phyloP scores from a whole-genome alignment of 2,113 vertebrate species.

The Stegastes partitus region DNA sequence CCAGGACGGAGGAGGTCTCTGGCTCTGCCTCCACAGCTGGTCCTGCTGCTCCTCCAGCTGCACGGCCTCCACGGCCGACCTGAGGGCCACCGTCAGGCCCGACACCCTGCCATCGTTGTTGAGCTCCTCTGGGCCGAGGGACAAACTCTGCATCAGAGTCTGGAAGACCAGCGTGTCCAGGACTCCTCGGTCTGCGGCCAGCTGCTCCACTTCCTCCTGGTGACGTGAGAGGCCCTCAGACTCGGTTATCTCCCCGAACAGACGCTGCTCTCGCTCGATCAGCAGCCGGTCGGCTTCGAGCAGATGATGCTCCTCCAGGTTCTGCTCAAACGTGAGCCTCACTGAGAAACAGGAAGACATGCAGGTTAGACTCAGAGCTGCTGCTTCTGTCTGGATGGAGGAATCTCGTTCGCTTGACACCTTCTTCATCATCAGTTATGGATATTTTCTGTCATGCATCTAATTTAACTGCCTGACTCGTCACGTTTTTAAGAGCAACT shows the following conservation, averaged over 20 bases:
- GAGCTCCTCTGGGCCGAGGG: conserved; percentile 54
- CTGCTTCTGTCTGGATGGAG: no score
- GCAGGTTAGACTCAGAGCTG: no score
- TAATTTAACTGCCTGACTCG: no score
- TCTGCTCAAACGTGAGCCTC: conserved; percentile 52
- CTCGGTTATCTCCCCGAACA: conserved; percentile 57
- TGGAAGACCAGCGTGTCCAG: conserved; percentile 78
- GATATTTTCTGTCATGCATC: no score
- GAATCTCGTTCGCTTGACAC: no score
- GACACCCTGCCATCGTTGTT: not conserved
- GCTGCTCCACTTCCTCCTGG: conserved; percentile 75
- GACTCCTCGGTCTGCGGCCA: conserved; percentile 66
- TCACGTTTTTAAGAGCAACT: no score
- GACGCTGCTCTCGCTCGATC: conserved; percentile 81
- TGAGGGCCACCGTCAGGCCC: conserved; percentile 54
- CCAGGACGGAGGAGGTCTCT: not conserved
- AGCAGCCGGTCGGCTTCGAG: conserved; percentile 74
- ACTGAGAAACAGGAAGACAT: conserved; percentile 42
- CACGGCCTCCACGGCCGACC: conserved; percentile 86
- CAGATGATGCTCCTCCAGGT: conserved; percentile 38
- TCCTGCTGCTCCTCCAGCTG: conserved; percentile 88
- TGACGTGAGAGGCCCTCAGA: not conserved
- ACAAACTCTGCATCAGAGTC: conserved; percentile 72
- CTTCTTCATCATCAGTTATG: no score
- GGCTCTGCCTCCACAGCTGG: conserved; percentile 60